Percentiles rank a stretch among this genome's conserved stretches.
These are phyloP conservation scores for Chrysolina haemoptera DNA, from an alignment of 2,888 invertebrate species.

Conservation along the genomic window DNA sequence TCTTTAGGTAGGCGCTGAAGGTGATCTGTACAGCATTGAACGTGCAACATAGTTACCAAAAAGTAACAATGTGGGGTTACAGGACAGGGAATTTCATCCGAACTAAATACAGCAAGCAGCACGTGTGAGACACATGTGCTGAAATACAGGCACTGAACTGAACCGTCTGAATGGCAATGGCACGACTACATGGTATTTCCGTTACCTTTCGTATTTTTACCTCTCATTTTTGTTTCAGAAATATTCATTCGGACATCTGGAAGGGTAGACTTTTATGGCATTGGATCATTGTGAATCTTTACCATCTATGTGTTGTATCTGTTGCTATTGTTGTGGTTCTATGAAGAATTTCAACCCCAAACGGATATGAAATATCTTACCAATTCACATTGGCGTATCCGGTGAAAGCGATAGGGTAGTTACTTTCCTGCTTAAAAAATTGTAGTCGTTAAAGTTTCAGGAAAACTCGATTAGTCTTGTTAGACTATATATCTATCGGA, in stretches of 20 bases:
- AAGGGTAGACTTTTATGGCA: conserved; percentile 5
- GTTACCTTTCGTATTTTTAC: conserved; percentile 39
- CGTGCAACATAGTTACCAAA: conserved; percentile 18
- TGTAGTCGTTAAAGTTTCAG: too few species aligned
- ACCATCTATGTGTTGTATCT: background rate
- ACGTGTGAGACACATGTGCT: conserved; percentile 62
- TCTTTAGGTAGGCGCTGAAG: too few species aligned
- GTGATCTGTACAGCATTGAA: background rate
- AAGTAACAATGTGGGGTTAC: conserved; percentile 24
- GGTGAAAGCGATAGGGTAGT: too few species aligned
- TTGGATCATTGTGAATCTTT: background rate
- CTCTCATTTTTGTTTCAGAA: conserved; percentile 27
- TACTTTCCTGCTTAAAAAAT: too few species aligned
- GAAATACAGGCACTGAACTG: conserved; percentile 30
- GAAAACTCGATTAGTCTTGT: too few species aligned
- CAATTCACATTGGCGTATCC: background rate
- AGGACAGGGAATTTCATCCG: conserved; percentile 30
- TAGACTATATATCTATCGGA: too few species aligned
- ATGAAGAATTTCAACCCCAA: background rate
- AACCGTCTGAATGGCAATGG: conserved; percentile 38
- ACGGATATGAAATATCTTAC: background rate
- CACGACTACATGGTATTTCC: conserved; percentile 43
- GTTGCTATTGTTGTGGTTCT: background rate
- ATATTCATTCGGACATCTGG: conserved; percentile 27
- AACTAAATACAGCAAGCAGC: conserved; percentile 58